Evolutionary conservation across 2,797 vertebrate genomes (phyloP).

Genomic region (Enteromius afrohamiltoni): DNA sequence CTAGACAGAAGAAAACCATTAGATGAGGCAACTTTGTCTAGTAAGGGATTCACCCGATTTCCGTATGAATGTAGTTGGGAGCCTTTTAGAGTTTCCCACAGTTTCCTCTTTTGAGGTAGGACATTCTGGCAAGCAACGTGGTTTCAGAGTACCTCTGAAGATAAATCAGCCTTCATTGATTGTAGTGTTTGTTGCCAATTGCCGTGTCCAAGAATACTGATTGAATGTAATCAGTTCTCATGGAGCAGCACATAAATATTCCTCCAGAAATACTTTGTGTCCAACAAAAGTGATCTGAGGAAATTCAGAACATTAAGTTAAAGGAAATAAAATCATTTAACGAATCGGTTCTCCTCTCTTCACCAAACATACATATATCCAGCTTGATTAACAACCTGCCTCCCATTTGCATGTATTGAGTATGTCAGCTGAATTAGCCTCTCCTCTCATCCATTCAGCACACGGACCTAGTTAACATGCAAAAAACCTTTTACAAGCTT

Average conservation of each 20-base stretch:
- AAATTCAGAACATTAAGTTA: slow-evolving; percentile 15
- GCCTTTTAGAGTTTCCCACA: background rate
- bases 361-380: slow-evolving; percentile 66
- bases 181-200: slow-evolving; percentile 5
- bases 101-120: background rate
- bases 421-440: slow-evolving; percentile 78
- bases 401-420: slow-evolving; percentile 68
- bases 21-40: background rate
- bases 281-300: background rate
- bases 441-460: slow-evolving; percentile 70
- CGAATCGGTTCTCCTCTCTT: slow-evolving; percentile 32
- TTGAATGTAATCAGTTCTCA: background rate
- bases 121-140: background rate
- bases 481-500: slow-evolving; percentile 53
- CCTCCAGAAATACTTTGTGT: background rate
- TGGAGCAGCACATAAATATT: background rate
- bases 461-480: slow-evolving; percentile 69
- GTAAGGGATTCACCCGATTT: slow-evolving; percentile 12
- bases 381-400: slow-evolving; percentile 77
- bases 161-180: slow-evolving; percentile 31
- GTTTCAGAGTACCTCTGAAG: slow-evolving; percentile 21
- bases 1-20: slow-evolving; percentile 17
- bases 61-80: slow-evolving; percentile 10
- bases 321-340: slow-evolving; percentile 39
- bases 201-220: background rate